phyloP scores from a whole-genome alignment of 2,888 invertebrate genomes.

The Aricia artaxerxes region DNA sequence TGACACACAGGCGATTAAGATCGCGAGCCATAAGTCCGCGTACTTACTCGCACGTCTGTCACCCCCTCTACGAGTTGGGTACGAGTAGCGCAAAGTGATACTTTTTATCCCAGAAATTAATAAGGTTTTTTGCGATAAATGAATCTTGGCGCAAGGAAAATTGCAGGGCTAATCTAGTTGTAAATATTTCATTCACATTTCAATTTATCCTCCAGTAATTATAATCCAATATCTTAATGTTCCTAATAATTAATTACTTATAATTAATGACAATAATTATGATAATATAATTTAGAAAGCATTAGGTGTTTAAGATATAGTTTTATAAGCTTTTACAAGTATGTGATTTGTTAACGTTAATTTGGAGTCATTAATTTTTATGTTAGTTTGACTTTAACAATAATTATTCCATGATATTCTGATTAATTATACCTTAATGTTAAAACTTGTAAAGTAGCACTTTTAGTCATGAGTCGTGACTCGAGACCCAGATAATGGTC shows the following conservation, averaged over 20 bases:
- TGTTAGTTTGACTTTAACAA: background rate
- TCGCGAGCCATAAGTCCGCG: no score
- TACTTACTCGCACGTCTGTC: no score
- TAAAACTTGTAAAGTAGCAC: background rate
- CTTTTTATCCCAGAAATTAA: no score
- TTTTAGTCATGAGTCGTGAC: background rate
- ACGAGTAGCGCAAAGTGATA: no score
- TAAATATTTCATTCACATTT: background rate
- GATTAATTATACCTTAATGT: background rate
- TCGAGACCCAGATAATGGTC: no score
- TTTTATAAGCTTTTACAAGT: slow-evolving; percentile 2
- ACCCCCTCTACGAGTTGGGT: no score
- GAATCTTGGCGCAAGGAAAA: no score
- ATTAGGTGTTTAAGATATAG: background rate
- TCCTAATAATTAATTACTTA: background rate
- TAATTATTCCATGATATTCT: background rate
- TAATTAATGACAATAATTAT: background rate
- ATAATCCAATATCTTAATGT: background rate
- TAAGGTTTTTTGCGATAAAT: no score
- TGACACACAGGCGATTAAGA: no score
- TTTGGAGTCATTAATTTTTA: background rate
- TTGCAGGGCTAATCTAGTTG: background rate
- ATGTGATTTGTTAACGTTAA: background rate
- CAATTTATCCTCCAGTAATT: background rate
- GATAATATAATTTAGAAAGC: background rate